phyloP scores from a whole-genome alignment of 2,797 vertebrate genomes.

The Malurus splendens region DNA sequence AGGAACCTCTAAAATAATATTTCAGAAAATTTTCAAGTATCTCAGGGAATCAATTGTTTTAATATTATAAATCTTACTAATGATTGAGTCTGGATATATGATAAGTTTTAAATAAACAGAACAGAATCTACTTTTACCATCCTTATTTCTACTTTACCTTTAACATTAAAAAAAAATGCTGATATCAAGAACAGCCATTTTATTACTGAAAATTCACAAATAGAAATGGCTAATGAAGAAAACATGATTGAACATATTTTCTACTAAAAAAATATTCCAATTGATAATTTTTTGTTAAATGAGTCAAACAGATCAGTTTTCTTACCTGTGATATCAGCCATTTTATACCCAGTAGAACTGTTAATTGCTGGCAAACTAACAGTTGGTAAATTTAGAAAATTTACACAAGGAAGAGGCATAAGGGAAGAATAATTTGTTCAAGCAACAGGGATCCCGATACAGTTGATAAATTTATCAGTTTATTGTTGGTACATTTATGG shows the following conservation, averaged over 20 bases:
- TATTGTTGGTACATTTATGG: not conserved
- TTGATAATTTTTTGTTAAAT: not conserved
- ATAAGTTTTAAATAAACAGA: not conserved
- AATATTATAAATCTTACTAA: slow-evolving; percentile 9
- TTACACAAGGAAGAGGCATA: not conserved
- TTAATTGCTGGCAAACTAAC: not conserved
- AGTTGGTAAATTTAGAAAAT: not conserved
- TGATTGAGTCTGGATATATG: slow-evolving; percentile 16
- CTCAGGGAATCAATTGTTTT: not conserved
- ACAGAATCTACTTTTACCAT: slow-evolving; percentile 31
- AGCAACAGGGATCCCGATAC: not conserved
- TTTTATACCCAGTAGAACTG: not conserved
- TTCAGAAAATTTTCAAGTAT: slow-evolving; percentile 1
- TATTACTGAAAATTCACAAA: slow-evolving; percentile 32
- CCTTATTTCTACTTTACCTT: slow-evolving; percentile 28
- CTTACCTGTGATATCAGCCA: not conserved
- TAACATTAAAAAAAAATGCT: not conserved
- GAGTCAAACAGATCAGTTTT: not conserved
- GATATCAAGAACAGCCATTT: not conserved
- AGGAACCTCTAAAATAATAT: not conserved
- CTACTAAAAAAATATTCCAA: not conserved
- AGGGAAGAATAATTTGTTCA: not conserved
- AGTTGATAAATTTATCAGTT: not conserved
- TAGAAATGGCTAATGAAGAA: not conserved
- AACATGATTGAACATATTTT: not conserved